These are phyloP conservation scores for Sthenelais limicola DNA, from an alignment of 2,888 invertebrate genomes.

Conservation along the genomic window DNA sequence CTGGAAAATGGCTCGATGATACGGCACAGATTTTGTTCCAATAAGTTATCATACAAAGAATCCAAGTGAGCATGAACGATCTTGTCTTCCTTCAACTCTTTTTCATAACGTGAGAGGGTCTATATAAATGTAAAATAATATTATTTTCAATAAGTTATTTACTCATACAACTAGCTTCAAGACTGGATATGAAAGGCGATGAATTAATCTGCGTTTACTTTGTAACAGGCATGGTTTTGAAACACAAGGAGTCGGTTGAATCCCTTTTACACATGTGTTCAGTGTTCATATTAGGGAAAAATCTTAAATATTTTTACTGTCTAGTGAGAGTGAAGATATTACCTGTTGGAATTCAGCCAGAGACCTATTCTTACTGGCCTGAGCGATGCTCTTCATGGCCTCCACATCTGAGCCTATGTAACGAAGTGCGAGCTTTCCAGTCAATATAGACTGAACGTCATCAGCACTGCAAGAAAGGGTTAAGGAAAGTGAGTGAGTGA, in stretches of 20 bases:
- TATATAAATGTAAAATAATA: conserved; percentile 66
- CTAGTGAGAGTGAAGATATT: no score
- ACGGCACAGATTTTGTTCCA: conserved; percentile 98
- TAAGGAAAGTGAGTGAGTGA: conserved; percentile 6
- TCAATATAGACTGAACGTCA: conserved; percentile 94
- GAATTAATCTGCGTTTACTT: no score
- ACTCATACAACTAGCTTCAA: no score
- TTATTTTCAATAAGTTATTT: neutral
- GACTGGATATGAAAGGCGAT: no score
- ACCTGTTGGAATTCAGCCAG: conserved; percentile 92
- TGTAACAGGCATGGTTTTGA: no score
- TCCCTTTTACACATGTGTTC: neutral
- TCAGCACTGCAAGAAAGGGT: conserved; percentile 82
- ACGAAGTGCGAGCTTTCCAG: conserved; percentile 96
- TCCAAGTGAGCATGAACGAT: conserved; percentile 97
- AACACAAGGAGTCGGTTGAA: no score
- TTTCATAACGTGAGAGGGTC: conserved; percentile 87
- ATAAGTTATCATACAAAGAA: conserved; percentile 96
- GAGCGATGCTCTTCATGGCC: conserved; percentile 97
- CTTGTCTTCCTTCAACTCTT: conserved; percentile 93
- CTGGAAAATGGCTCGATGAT: conserved; percentile 99
- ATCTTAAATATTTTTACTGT: neutral
- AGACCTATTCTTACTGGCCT: conserved; percentile 96
- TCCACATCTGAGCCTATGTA: conserved; percentile 96
- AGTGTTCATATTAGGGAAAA: neutral